Evolutionary conservation across 2,113 vertebrate species (phyloP), one percentile per base, ranked within the genome.

Genomic region (Salvelinus sp.): DNA sequence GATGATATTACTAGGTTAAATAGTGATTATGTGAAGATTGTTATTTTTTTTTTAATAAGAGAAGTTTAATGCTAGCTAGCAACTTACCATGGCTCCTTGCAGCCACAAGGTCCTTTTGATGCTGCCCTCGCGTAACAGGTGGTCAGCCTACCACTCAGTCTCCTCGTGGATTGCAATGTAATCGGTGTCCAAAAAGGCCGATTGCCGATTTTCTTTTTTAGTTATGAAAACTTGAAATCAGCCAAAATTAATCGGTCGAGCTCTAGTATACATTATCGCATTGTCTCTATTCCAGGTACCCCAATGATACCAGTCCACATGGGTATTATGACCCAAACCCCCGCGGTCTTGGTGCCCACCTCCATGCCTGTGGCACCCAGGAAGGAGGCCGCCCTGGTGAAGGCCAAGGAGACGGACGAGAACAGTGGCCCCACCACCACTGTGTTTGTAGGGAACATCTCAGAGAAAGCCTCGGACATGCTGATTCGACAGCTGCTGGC

Each of bases 241-340:
- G 30, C 30, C 4, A 30, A 30, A 5, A 30, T 33, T 33, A 33
- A 33, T 6, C 30, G 30, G 33, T 33, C 5, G 5, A 33, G 6
- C 33, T 33, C 33, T 7, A 33, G 33, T 33, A 7, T 3, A 25
- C 38, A 66, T 64, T n/a, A 1, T 75, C 7, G 16, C 5, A 7
- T 66, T 82, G 12, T 16, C 33, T 68, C 6, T 78, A 16, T 79
- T 30, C 14, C 77, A 99, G 97, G 96, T 77, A 91, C 96, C 22
- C 97, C 95, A 69, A 98, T 99, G 97, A 99, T 99, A 92, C 98
- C 98, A 84, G 95, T 99, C 79, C 98, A 98, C 76, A 97, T 99
- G 96, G 95, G 98, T 82, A 95, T 99, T 89, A 99, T 99, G 97
- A 91, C 96, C 74, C 94, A 96, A 74, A 91, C 95, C 73, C 93